Evolutionary conservation across 1,140 invertebrate species (phyloP), one percentile per base, ranked within the genome.

Genomic region (Sminthurinus signatus): DNA sequence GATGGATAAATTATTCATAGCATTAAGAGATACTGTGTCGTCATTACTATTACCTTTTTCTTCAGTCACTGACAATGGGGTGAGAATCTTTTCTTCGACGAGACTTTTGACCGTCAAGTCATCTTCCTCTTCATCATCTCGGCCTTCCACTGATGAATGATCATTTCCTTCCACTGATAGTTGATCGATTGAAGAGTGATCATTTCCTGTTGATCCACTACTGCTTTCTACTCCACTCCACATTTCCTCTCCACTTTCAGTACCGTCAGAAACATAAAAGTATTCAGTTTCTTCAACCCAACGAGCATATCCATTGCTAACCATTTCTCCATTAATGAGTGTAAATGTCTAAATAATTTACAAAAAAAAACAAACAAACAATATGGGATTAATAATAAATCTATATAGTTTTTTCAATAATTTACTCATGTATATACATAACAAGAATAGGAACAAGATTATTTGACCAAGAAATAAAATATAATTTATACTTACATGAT

Each of bases 401-500:
- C 5, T n/a, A 23, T 8, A 4, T n/a, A 48, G 5, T 4, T 25
- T 31, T 36, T 56, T 55, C 31, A 55, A 17, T 55, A 29, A n/a
- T 19, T 4, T n/a, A n/a, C n/a, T n/a, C n/a, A n/a, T n/a, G n/a
- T n/a, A n/a, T n/a, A n/a, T n/a, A n/a, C n/a, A n/a, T n/a, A n/a
- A n/a, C n/a, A n/a, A n/a, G n/a, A n/a, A n/a, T n/a, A n/a, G n/a
- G n/a, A n/a, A n/a, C n/a, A n/a, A n/a, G n/a, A n/a, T n/a, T n/a
- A n/a, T n/a, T n/a, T n/a, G n/a, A n/a, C n/a, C n/a, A n/a, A n/a
- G n/a, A n/a, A n/a, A n/a, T n/a, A n/a, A n/a, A n/a, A n/a, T 28
- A 15, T 27, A 52, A 1, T 1, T 4, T 27, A 12, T 4, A 2
- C 77, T 81, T 77, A 89, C 88, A 81, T 85, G 82, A 65, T 83